Percentiles rank a stretch among this genome's conserved stretches.
phyloP scores from a whole-genome alignment of 2,888 invertebrate species.

The Oscheius sp. region DNA sequence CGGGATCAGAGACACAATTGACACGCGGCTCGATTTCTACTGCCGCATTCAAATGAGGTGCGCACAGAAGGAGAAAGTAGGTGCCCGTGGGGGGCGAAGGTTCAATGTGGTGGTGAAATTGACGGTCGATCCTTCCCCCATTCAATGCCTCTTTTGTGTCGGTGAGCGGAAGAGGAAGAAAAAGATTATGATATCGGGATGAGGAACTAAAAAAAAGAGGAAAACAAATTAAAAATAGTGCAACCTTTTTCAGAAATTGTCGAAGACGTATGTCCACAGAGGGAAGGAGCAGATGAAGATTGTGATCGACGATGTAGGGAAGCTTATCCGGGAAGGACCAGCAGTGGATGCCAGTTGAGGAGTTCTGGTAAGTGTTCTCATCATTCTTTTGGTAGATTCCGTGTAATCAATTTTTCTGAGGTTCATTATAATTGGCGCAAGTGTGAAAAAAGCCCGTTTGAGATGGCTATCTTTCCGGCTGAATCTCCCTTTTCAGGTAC shows the following conservation, averaged over 20 bases:
- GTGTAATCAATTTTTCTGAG: too few species aligned
- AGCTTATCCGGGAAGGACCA: constrained; percentile 47
- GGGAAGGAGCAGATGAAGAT: constrained; percentile 57
- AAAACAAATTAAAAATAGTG: neutral
- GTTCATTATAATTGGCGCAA: too few species aligned
- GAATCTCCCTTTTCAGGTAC: constrained; percentile 43
- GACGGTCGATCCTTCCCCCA: constrained; percentile 15
- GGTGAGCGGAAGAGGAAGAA: neutral
- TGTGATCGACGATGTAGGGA: constrained; percentile 52
- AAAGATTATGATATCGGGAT: neutral
- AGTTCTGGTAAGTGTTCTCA: constrained; percentile 46
- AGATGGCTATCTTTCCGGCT: neutral
- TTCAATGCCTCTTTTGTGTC: neutral
- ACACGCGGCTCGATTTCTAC: neutral
- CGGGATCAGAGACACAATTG: neutral
- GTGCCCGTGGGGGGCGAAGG: too few species aligned
- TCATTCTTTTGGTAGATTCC: too few species aligned
- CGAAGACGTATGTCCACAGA: constrained; percentile 60
- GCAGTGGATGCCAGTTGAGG: constrained; percentile 50
- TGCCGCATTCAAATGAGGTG: constrained; percentile 18
- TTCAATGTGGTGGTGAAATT: constrained; percentile 1
- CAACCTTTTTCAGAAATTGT: constrained; percentile 47
- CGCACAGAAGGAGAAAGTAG: constrained; percentile 17
- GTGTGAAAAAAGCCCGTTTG: too few species aligned
- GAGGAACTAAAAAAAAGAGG: neutral